These are phyloP conservation scores for Musca vetustissima DNA, from an alignment of 1,140 invertebrate genomes.

Conservation along the genomic window DNA sequence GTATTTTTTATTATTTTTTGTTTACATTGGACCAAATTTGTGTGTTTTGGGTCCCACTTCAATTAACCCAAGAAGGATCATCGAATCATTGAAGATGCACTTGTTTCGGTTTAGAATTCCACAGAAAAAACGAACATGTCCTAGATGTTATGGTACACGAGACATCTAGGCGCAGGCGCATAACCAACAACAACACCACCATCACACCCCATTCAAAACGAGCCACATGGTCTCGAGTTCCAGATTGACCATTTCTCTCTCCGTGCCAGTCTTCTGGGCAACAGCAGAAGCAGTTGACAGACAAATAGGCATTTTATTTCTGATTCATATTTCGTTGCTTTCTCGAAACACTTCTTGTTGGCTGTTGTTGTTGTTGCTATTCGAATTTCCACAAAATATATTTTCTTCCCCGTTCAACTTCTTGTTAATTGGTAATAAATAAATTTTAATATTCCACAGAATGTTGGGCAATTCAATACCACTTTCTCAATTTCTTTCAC, in stretches of 20 bases:
- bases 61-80: constrained; percentile 10
- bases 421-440: no score
- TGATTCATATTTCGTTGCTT: background rate
- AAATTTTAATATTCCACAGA: no score
- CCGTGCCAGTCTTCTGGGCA: background rate
- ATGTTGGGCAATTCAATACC: no score
- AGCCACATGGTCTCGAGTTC: no score
- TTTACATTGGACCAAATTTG: constrained; percentile 3
- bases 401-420: no score
- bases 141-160: background rate
- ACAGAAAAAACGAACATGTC: background rate
- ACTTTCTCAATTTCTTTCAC: no score
- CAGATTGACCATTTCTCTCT: no score
- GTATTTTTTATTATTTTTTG: background rate
- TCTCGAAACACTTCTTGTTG: no score
- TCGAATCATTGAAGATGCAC: background rate
- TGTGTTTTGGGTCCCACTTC: background rate
- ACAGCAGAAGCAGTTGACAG: constrained; percentile 5
- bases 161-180: background rate
- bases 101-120: constrained; percentile 13
- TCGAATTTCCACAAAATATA: no score
- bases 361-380: no score
- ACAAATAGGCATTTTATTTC: constrained; percentile 17
- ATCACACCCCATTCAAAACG: no score
- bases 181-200: no score